Evolutionary conservation across 2,797 vertebrate species (phyloP), one percentile per base, ranked within the genome.

Genomic region (Urophycis tenuis): DNA sequence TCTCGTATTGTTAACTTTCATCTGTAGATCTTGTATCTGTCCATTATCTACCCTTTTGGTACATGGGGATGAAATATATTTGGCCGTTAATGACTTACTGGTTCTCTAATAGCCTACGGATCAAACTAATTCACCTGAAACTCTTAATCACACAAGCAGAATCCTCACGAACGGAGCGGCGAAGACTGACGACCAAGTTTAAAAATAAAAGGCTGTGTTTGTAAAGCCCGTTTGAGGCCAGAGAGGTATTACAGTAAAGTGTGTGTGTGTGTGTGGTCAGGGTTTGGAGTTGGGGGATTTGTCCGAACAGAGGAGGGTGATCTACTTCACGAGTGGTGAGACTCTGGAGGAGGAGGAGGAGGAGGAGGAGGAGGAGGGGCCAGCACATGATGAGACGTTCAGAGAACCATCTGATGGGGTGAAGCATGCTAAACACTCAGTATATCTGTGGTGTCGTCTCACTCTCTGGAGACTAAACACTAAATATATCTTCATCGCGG

Each of bases 271-370:
- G 35, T 45, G 12, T 45, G 14, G n/a, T n/a, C n/a, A n/a, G n/a
- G n/a, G n/a, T n/a, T n/a, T n/a, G n/a, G n/a, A n/a, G n/a, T n/a
- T n/a, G n/a, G n/a, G n/a, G n/a, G 35, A 15, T 45, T 14, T 53
- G 45, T 53, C 70, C 1, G 72, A 17, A 17, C 49, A 84, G n/a
- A 79, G 35, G 78, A 94, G 81, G 79, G 75, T 93, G 25, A 90
- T 95, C 80, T 80, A 94, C 81, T 96, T 95, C 84, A 86, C 87
- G 67, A 94, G 86, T 9, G 93, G 94, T 53, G 94, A 95, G 79
- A 91, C 85, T 39, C 81, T 94, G 83, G 92, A 92, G 39, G 89
- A 71, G 88, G n/a, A n/a, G n/a, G n/a, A 85, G 1, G 89, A 88
- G 69, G 85, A 88, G 53, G 89, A 91, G 70, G 86, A 89, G 8